Evolutionary conservation across 1,140 invertebrate species (phyloP), one percentile per base, ranked within the genome.

Genomic region (Drosophila burlai): DNA sequence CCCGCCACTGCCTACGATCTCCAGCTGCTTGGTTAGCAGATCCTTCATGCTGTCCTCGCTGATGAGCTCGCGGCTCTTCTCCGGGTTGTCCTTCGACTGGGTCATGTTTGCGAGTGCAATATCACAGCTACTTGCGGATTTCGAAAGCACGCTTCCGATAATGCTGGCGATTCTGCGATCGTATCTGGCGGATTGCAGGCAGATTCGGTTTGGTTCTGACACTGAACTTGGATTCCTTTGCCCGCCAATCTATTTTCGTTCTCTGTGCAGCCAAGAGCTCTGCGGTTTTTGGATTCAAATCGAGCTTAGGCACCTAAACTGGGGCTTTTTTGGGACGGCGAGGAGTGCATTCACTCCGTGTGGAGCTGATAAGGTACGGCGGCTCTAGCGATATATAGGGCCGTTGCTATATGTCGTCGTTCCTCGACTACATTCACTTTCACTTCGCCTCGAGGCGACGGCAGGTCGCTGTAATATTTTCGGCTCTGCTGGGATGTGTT

Each of bases 1-100:
- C 6, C 92, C 92, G 11, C 92, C 87, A 50, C 79, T 87, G 47
- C 92, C 92, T 2, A 92, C 77, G 2, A 85, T 61, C 66, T 93
- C 92, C 72, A 93, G 62, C 59, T 93, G 91, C 71, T 92, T 91
- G 52, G 89, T 89, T 7, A 93, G 84, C 61, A 92, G 60, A 62
- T 93, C 92, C 63, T 93, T 93, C 66, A 91, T 86, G 40, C 66
- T 58, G 55, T 92, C 77, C 71, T 92, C 91, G 50, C 67, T 91
- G 64, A 92, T 92, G n/a, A 60, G 61, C 66, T 91, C 85, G 34
- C 76, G 79, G 4, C 67, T 64, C 67, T 91, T 91, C 57, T 92
- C 91, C 61, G 64, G 34, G 46, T 90, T 81, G 18, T 92, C 90
- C 65, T 79, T 92, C 26, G 79, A 52, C 36, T 81, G 76, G 40